A percentile compares a stretch with the other conserved stretches of the same genome.
Evolutionary conservation across 2,888 invertebrate genomes (phyloP).

Genomic region (Rhodophaea formosa): DNA sequence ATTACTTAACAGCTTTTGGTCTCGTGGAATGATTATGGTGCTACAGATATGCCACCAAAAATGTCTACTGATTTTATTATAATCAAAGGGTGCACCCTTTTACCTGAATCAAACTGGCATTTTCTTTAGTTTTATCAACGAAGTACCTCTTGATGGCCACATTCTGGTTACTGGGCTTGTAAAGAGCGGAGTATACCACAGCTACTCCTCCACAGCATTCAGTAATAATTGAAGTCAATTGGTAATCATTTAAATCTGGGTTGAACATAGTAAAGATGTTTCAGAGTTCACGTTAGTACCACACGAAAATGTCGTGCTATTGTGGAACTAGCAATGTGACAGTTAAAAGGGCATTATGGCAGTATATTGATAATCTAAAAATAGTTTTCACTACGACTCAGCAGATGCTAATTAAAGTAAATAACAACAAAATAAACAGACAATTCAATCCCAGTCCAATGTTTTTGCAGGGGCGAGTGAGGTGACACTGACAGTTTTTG

Average conservation of each 20-base stretch:
- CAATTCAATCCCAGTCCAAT: constrained; percentile 12
- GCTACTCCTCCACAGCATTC: constrained; percentile 86
- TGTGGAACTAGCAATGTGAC: constrained; percentile 3
- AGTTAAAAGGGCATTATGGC: constrained; percentile 28
- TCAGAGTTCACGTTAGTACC: constrained; percentile 14
- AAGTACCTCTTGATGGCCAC: constrained; percentile 89
- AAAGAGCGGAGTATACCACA: constrained; percentile 86
- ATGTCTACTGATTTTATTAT: too few species aligned
- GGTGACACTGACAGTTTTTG: constrained; percentile 2
- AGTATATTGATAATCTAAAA: constrained; percentile 28
- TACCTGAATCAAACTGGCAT: constrained; percentile 82
- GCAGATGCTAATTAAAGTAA: constrained; percentile 20
- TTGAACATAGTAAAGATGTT: constrained; percentile 72
- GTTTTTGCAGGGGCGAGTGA: constrained; percentile 13
- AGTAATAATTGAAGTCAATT: constrained; percentile 84
- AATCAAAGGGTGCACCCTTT: constrained; percentile 22
- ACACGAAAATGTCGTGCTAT: constrained; percentile 3
- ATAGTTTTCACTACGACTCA: constrained; percentile 24
- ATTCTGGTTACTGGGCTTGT: constrained; percentile 83
- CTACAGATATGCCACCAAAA: too few species aligned
- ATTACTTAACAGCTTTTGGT: too few species aligned
- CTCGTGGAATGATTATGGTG: too few species aligned
- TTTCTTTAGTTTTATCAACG: constrained; percentile 85
- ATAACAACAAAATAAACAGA: constrained; percentile 30
- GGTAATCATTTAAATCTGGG: constrained; percentile 83